Conservation (phyloP, 2,888 invertebrate species). For the Diaprepes abbreviatus region DNA sequence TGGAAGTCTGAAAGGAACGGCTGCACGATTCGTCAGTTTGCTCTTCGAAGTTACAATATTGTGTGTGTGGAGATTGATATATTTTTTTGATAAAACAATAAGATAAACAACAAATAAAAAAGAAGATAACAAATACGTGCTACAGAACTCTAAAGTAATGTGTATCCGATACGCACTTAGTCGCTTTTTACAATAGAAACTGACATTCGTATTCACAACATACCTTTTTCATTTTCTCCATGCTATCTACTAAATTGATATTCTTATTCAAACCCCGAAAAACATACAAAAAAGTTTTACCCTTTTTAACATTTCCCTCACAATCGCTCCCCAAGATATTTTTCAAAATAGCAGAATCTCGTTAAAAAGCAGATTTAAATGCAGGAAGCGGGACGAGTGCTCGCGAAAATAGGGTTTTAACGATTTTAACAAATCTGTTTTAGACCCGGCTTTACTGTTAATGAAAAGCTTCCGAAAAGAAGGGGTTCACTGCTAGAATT, state of each 20-base stretch:
- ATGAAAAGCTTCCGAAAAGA: constrained; percentile 26
- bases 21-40: no score
- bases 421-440: constrained; percentile 23
- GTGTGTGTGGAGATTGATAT: no score
- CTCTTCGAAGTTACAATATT: no score
- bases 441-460: constrained; percentile 20
- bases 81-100: no score
- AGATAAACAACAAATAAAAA: no score
- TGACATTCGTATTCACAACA: neutral
- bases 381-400: neutral
- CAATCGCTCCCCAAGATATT: neutral
- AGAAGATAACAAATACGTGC: no score
- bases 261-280: no score
- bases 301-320: neutral
- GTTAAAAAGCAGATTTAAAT: constrained; percentile 23
- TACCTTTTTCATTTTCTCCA: neutral
- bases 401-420: constrained; percentile 13
- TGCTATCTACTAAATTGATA: neutral
- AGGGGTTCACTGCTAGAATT: constrained; percentile 14
- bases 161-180: no score
- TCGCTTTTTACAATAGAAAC: no score
- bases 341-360: neutral
- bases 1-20: no score
- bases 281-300: neutral
- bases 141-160: no score